These are phyloP conservation scores for Phocides pigmalion DNA, from an alignment of 1,140 invertebrate genomes.

Conservation along the genomic window DNA sequence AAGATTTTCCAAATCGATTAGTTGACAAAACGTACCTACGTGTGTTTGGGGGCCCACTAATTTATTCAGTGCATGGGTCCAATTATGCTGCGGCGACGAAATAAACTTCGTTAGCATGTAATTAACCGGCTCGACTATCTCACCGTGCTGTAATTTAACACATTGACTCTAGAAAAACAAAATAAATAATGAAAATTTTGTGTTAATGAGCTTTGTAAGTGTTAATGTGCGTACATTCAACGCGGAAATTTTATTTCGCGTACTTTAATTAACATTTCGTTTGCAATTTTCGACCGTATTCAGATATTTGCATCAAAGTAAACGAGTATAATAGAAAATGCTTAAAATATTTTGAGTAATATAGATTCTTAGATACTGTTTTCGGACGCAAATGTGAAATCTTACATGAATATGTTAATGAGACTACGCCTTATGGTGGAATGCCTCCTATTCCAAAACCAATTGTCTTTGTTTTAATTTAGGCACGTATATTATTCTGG, in stretches of 20 bases:
- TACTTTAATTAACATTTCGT: too few relatives aligned
- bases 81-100: conserved; percentile 59
- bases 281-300: too few relatives aligned
- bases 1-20: conserved; percentile 11
- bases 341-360: too few relatives aligned
- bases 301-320: too few relatives aligned
- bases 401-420: too few relatives aligned
- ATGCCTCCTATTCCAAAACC: too few relatives aligned
- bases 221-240: background rate
- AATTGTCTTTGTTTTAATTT: too few relatives aligned
- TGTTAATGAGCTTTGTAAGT: background rate
- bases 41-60: conserved; percentile 47
- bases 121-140: conserved; percentile 55
- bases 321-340: too few relatives aligned
- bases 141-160: conserved; percentile 35
- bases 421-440: too few relatives aligned
- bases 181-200: conserved; percentile 4
- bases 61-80: conserved; percentile 63
- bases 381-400: too few relatives aligned
- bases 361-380: too few relatives aligned
- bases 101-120: conserved; percentile 65
- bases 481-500: too few relatives aligned
- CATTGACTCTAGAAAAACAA: conserved; percentile 38
- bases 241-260: background rate
- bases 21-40: conserved; percentile 31